These are phyloP conservation scores for Myzus persicae DNA, from an alignment of 1,140 invertebrate species.

Conservation along the genomic window DNA sequence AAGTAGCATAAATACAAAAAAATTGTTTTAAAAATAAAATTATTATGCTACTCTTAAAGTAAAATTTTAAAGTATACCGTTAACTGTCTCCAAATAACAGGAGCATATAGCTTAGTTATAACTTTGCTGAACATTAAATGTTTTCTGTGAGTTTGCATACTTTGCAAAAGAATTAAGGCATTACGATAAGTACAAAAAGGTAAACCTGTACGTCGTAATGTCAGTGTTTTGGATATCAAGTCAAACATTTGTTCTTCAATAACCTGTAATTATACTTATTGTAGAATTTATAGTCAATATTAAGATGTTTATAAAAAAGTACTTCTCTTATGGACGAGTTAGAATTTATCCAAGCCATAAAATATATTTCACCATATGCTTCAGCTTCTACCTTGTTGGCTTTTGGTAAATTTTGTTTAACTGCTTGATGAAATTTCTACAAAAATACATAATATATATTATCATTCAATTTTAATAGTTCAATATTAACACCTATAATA, in stretches of 20 bases:
- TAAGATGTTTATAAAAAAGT: not conserved
- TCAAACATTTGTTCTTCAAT: slow-evolving; percentile 57
- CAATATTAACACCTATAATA: not conserved
- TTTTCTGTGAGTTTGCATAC: slow-evolving; percentile 47
- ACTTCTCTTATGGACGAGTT: slow-evolving; percentile 41
- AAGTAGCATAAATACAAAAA: not conserved
- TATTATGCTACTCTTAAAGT: not conserved
- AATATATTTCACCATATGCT: slow-evolving; percentile 51
- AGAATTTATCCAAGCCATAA: slow-evolving; percentile 50
- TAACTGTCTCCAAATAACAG: slow-evolving; percentile 46
- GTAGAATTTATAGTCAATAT: not conserved
- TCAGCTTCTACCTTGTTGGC: slow-evolving; percentile 5
- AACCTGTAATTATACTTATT: not conserved
- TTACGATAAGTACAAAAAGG: slow-evolving; percentile 5
- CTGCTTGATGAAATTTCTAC: slow-evolving; percentile 21
- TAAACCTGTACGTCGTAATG: slow-evolving; percentile 7
- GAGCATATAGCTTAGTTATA: slow-evolving; percentile 46
- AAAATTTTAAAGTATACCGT: not conserved
- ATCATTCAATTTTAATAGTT: not conserved
- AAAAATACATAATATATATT: not conserved
- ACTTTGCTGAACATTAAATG: slow-evolving; percentile 56
- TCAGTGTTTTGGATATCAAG: slow-evolving; percentile 47
- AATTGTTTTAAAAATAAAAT: not conserved
- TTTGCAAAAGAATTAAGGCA: slow-evolving; percentile 45
- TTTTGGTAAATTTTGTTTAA: slow-evolving; percentile 21